phyloP scores from a whole-genome alignment of 2,797 vertebrate species.

The Sebastiscus tertius region DNA sequence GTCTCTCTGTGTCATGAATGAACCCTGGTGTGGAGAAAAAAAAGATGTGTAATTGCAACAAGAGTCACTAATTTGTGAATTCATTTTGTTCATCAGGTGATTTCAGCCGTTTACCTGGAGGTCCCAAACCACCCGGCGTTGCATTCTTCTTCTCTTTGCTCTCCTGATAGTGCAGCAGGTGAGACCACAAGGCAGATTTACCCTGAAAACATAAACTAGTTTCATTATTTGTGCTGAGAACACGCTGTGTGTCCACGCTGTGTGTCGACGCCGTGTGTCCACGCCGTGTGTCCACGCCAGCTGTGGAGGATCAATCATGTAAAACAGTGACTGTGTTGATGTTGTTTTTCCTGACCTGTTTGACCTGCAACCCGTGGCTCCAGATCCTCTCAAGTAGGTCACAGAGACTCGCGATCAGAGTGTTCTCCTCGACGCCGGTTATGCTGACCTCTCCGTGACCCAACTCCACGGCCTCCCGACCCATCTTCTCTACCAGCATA shows the following conservation, averaged over 20 bases:
- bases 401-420: slow-evolving; percentile 96
- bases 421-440: slow-evolving; percentile 98
- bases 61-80: not conserved
- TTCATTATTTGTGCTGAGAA: not conserved
- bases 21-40: slow-evolving; percentile 80
- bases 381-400: slow-evolving; percentile 98
- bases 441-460: slow-evolving; percentile 98
- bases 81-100: not conserved
- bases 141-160: slow-evolving; percentile 92
- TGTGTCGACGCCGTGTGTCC: no score
- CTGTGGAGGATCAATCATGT: not conserved
- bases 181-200: slow-evolving; percentile 98
- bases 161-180: slow-evolving; percentile 95
- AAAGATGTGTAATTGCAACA: not conserved
- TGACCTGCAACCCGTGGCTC: slow-evolving; percentile 98
- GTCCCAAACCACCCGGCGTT: slow-evolving; percentile 89
- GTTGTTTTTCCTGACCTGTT: slow-evolving; percentile 87
- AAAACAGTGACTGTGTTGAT: not conserved
- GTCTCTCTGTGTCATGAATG: slow-evolving; percentile 93
- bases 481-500: slow-evolving; percentile 99
- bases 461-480: slow-evolving; percentile 96
- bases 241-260: not conserved
- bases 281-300: not conserved
- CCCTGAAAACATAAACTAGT: slow-evolving; percentile 80
- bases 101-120: slow-evolving; percentile 84